Evolutionary conservation across 35 echinoderm and acorn worm genomes (phyloP).

Genomic region (Chiridota heheva): DNA sequence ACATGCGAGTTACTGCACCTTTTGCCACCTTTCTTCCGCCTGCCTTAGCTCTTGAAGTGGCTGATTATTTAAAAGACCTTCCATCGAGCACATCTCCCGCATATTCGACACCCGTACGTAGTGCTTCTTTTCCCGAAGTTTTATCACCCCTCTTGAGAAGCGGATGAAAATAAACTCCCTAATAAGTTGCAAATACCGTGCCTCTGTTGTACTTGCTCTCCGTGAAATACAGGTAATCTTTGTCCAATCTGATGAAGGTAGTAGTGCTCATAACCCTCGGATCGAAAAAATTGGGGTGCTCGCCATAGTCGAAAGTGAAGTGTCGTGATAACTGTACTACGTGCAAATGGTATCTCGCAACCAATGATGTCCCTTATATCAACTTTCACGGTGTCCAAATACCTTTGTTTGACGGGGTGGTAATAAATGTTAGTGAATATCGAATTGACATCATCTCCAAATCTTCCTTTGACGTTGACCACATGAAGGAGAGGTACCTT

Average conservation of each 20-base stretch:
- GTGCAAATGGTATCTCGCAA: conserved; percentile 23
- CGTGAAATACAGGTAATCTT: conserved; percentile 22
- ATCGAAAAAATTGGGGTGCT: conserved; percentile 18
- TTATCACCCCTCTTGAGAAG: conserved; percentile 62
- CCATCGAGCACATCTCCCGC: conserved; percentile 35
- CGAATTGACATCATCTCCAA: conserved; percentile 11
- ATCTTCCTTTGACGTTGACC: conserved; percentile 25
- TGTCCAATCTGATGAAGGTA: background rate
- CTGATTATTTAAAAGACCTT: background rate
- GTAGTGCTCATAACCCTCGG: background rate
- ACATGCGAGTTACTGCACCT: background rate
- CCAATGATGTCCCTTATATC: conserved; percentile 63
- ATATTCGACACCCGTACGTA: conserved; percentile 53
- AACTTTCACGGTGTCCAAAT: conserved; percentile 52
- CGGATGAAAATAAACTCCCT: conserved; percentile 54
- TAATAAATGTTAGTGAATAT: conserved; percentile 51
- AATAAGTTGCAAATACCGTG: too few relatives aligned
- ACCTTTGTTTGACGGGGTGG: conserved; percentile 50
- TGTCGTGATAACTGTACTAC: conserved; percentile 54
- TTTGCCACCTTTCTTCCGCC: background rate
- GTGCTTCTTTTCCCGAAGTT: conserved; percentile 51
- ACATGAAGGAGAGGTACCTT: conserved; percentile 55
- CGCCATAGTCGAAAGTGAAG: conserved; percentile 54
- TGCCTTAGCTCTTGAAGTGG: background rate
- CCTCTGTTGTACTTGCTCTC: conserved; percentile 30